phyloP scores from a whole-genome alignment of 2,888 invertebrate genomes.

The Thecocarcelia acutangulata region DNA sequence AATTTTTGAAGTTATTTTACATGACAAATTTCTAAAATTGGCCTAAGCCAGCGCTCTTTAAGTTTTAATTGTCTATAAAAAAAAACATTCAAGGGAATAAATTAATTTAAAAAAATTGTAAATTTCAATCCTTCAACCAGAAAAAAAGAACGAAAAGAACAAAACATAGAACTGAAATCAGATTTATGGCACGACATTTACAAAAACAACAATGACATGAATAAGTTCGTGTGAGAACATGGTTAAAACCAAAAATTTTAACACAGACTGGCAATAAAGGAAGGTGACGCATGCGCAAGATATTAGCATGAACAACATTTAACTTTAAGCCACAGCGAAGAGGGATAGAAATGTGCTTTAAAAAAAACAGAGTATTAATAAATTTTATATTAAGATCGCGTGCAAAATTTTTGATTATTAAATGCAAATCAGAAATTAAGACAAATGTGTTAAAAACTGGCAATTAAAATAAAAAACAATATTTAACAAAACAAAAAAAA shows the following conservation, averaged over 20 bases:
- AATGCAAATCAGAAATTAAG: slow-evolving; percentile 70
- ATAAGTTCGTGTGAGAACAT: slow-evolving; percentile 66
- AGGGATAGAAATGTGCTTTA: slow-evolving; percentile 29
- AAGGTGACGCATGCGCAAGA: slow-evolving; percentile 66
- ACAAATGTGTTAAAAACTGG: slow-evolving; percentile 69
- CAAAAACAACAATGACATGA: slow-evolving; percentile 45
- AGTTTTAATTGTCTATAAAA: too few relatives aligned
- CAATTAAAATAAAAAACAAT: slow-evolving; percentile 64
- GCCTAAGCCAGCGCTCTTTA: too few relatives aligned
- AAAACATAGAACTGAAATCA: slow-evolving; percentile 53
- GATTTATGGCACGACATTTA: slow-evolving; percentile 67
- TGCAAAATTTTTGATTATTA: slow-evolving; percentile 67
- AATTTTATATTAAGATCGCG: slow-evolving; percentile 69
- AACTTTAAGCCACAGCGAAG: slow-evolving; percentile 50
- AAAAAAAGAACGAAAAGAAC: slow-evolving; percentile 4
- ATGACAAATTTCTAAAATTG: too few relatives aligned
- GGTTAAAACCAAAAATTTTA: slow-evolving; percentile 48
- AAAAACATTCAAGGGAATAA: slow-evolving; percentile 50
- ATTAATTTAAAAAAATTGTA: slow-evolving; percentile 63
- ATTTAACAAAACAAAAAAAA: slow-evolving; percentile 38
- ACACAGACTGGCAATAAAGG: slow-evolving; percentile 39
- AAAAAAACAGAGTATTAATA: slow-evolving; percentile 57
- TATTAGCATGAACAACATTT: slow-evolving; percentile 64
- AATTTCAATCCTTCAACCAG: slow-evolving; percentile 44
- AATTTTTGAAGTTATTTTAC: too few relatives aligned